Percentiles rank a stretch among this genome's conserved stretches.
Evolutionary conservation across 2,113 vertebrate species (phyloP).

Genomic region (Odontophorus gujanensis): DNA sequence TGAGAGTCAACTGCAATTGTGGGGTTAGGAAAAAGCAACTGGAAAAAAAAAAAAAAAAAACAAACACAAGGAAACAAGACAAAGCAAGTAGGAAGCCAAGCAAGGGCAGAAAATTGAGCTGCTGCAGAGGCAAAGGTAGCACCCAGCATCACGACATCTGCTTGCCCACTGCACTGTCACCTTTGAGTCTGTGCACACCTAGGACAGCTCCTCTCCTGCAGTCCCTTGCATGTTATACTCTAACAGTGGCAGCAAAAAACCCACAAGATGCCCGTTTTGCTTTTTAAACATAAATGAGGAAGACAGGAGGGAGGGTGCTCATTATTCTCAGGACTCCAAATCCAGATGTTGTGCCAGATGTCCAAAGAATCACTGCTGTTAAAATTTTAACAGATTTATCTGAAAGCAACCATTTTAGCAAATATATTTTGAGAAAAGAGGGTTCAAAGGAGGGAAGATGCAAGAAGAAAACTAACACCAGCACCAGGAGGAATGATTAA

Average conservation of each 20-base stretch:
- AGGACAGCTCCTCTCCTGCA: not conserved
- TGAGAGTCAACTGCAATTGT: not conserved
- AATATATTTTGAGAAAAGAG: not conserved
- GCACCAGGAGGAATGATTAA: not conserved
- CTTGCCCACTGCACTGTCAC: too few relatives aligned
- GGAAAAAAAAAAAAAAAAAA: not conserved
- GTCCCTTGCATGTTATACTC: fast-evolving
- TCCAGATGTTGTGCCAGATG: slow-evolving; percentile 28
- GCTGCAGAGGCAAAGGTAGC: not conserved
- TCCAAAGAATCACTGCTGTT: not conserved
- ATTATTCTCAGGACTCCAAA: slow-evolving; percentile 1
- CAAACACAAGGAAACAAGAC: not conserved
- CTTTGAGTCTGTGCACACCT: not conserved
- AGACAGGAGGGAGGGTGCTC: not conserved
- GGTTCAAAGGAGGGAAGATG: not conserved
- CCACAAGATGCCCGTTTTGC: fast-evolving
- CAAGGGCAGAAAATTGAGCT: not conserved
- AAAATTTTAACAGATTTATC: not conserved
- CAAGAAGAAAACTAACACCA: not conserved
- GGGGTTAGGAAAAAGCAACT: not conserved
- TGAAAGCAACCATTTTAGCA: not conserved
- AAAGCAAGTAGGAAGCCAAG: not conserved
- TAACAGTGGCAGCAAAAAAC: not conserved
- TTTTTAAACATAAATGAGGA: not conserved
- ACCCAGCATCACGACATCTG: not conserved